Evolutionary conservation across 2,797 vertebrate species (phyloP), one percentile per base, ranked within the genome.

Genomic region (Falco novaeseelandiae): DNA sequence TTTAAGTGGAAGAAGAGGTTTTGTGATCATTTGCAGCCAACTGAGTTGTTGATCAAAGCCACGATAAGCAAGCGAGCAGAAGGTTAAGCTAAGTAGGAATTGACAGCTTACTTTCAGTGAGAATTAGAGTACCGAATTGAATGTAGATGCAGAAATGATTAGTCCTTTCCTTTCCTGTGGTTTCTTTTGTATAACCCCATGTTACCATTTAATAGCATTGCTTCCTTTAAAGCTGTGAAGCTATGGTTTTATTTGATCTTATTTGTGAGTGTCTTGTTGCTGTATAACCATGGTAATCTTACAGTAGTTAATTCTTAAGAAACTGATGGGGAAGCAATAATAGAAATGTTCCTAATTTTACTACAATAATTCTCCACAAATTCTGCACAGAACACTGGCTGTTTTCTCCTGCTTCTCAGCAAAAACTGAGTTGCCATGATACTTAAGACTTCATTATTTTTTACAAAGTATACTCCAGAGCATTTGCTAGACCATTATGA

Each of bases 361-460:
- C 79, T 78, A 38, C 34, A 85, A n/a, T 93, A 93, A 80, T 86
- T 90, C 87, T 73, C 57, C 46, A 77, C 81, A 90, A 86, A 18
- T 44, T 63, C 82, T 92, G 48, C 51, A 82, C 74, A 82, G 79
- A 93, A 90, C 69, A 61, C 71, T 76, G 71, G 22, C 85, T 93
- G 80, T 83, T 94, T 79, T 55, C 44, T 73, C 49, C 63, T 71
- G 67, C 79, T 94, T 82, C 90, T 89, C 91, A 86, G 77, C 80
- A 74, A 94, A 96, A 96, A 79, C 80, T 48, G 72, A 77, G 91
- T 87, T 95, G 83, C 96, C 89, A 78, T 59, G 71, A 90, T 96
- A 81, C 90, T 97, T 91, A 90, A 91, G 83, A 92, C 90, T 95
- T 96, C 93, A 93, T 96, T 96, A 95, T 90, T 96, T 95, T 96